Evolutionary conservation across 2,888 invertebrate species (phyloP), one percentile per base, ranked within the genome.

Genomic region (Dynastes tityus): DNA sequence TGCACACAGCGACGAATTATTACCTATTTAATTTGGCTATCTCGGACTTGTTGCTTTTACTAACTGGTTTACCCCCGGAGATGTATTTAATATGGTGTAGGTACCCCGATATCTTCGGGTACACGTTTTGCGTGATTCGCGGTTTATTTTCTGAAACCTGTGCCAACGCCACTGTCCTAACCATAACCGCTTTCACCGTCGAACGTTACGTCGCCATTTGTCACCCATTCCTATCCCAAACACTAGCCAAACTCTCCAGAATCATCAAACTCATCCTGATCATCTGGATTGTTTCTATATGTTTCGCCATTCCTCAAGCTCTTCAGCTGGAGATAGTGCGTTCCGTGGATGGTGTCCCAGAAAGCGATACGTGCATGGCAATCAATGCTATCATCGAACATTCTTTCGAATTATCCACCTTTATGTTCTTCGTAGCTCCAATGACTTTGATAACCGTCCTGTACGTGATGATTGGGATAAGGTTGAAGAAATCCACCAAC

Each of bases 21-120:
- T 97, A 97, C 87, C 90, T 97, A 77, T 96, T 96, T 89, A 96
- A 95, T 87, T 89, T 96, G 86, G 95, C 97, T 0, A 91, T 96
- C 79, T 96, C 96, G 1, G 97, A 97, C 87, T 91, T 97, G 63
- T 89, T 96, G 29, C 89, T 96, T n/a, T 89, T 96, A 16, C 87
- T 95, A 0, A 93, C 95, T 79, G 96, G 96, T 0, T 92, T 96
- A 84, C 96, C 96, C 0, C 94, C 94, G 82, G 97, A 97, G 90
- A 93, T 96, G 88, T 94, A 95, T 86, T 91, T 91, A 51, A 93
- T 94, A 70, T 95, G 95, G 95, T 93, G 91, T 0, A 93, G 93
- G 83, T 94, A 94, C 90, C 94, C 94, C 0, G 95, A 95, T 85
- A 90, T 94, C 6, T 95, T 96, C 85, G 96, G 96, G 0, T 93